A percentile compares a stretch with the other conserved stretches of the same genome.
These are phyloP conservation scores for Cantharis rufa DNA, from an alignment of 2,888 invertebrate genomes.

Conservation along the genomic window DNA sequence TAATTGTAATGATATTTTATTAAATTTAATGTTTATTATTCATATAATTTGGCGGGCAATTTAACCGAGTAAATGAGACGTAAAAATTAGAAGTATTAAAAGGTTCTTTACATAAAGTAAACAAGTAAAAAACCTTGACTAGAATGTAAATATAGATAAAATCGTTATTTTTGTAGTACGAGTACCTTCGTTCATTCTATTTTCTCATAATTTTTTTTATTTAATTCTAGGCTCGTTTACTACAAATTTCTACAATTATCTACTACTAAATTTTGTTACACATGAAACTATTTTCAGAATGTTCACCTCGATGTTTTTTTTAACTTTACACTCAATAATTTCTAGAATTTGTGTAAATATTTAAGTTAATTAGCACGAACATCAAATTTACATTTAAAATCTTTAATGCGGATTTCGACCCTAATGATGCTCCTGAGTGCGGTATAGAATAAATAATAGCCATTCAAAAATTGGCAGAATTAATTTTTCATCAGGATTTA, in stretches of 20 bases:
- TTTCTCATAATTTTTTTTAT: neutral
- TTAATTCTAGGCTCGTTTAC: neutral
- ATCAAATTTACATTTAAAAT: neutral
- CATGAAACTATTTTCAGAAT: neutral
- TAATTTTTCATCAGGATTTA: neutral
- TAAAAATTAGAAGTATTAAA: neutral
- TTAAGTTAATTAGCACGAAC: neutral
- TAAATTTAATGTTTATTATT: neutral
- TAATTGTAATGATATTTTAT: no score
- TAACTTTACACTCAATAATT: neutral
- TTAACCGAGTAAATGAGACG: neutral
- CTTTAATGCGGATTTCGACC: neutral
- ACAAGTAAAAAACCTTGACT: neutral
- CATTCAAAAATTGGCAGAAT: no score
- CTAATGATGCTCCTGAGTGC: neutral
- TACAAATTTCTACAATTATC: neutral
- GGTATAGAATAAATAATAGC: no score
- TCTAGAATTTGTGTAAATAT: neutral
- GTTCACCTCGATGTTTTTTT: neutral
- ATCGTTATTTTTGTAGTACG: neutral
- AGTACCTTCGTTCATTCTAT: neutral
- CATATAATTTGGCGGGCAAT: neutral
- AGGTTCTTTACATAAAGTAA: neutral
- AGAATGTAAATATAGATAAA: slow-evolving; percentile 1
- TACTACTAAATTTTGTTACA: neutral